Conservation (phyloP, 2,113 vertebrate genomes). For the Sterrhoptilus dennistouni region DNA sequence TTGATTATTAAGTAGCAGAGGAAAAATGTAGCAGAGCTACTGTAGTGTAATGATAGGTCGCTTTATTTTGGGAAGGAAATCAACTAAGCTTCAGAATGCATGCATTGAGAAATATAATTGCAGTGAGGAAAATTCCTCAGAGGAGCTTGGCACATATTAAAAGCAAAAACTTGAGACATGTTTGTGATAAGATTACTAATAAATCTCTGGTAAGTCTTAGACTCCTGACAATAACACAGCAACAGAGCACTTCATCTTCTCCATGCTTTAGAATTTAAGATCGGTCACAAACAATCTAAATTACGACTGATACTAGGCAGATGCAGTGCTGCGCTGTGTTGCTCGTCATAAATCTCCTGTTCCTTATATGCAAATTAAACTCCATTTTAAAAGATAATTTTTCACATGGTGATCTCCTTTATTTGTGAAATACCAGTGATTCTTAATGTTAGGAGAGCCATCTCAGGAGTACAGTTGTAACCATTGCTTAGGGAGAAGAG, state of each 20-base stretch:
- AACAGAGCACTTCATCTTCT: constrained; percentile 85
- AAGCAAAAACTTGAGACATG: constrained; percentile 91
- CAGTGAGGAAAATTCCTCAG: constrained; percentile 83
- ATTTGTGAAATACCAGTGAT: constrained; percentile 74
- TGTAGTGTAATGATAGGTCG: constrained; percentile 80
- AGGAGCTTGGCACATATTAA: constrained; percentile 89
- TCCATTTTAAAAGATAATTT: constrained; percentile 92
- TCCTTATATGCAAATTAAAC: constrained; percentile 93
- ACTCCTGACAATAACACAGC: constrained; percentile 88
- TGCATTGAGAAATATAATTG: constrained; percentile 86
- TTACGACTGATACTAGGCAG: constrained; percentile 85
- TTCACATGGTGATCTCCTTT: constrained; percentile 80
- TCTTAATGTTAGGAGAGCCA: constrained; percentile 52
- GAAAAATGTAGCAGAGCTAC: constrained; percentile 80
- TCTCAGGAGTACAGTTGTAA: neutral
- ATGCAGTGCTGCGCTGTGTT: constrained; percentile 74
- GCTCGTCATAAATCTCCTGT: constrained; percentile 85
- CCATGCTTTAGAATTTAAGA: constrained; percentile 88
- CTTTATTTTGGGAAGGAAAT: constrained; percentile 89
- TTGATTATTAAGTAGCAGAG: constrained; percentile 93
- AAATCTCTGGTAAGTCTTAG: constrained; percentile 88
- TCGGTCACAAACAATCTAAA: constrained; percentile 89
- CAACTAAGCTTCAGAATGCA: constrained; percentile 81
- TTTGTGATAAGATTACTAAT: constrained; percentile 95
- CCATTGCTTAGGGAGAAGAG: neutral